Evolutionary conservation across 2,888 invertebrate genomes (phyloP), one percentile per base, ranked within the genome.

Genomic region (Cecidostiba fungosa): DNA sequence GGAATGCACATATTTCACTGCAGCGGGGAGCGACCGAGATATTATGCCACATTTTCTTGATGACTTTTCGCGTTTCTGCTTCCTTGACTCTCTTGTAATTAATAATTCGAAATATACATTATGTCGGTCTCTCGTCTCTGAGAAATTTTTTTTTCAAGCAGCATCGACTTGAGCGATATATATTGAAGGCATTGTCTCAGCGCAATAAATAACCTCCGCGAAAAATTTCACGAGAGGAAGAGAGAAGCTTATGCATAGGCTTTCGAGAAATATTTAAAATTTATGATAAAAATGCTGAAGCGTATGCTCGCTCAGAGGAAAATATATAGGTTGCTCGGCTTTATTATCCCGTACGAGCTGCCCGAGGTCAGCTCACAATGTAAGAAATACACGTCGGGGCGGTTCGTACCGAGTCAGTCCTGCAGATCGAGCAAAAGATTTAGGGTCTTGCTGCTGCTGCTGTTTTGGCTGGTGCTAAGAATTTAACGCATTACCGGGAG

Each of bases 401-500:
- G 62, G 19, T 77, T 77, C 70, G 70, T 36, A 70, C 32, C 36
- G 70, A 47, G 62, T 59, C 54, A 50, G 39, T 70, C 59, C 70
- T 70, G 72, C 59, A 39, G 66, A 77, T 77, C 82, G 77, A 70
- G 70, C 16, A 4, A 19, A 82, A 82, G 77, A 82, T 82, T 82
- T 82, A 82, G 70, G 54, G 70, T 69, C 77, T 70, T 66, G 32
- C 78, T 39, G 70, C 50, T 14, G 19, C 12, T 26, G 50, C 66
- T 29, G 66, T 66, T 66, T 26, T 66, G n/a, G n/a, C n/a, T n/a
- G 23, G 66, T 19, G 73, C 66, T 90, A 90, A 90, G 90, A 91
- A 91, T 91, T 92, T 91, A 91, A 89, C 91, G 91, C 91, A 91
- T 92, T 92, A 92, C 90, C 89, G 90, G n/a, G n/a, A 6, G 54